Evolutionary conservation across 37 sponge, comb jelly and placozoan species (phyloP).

Genomic region (Axinella damicornis): DNA sequence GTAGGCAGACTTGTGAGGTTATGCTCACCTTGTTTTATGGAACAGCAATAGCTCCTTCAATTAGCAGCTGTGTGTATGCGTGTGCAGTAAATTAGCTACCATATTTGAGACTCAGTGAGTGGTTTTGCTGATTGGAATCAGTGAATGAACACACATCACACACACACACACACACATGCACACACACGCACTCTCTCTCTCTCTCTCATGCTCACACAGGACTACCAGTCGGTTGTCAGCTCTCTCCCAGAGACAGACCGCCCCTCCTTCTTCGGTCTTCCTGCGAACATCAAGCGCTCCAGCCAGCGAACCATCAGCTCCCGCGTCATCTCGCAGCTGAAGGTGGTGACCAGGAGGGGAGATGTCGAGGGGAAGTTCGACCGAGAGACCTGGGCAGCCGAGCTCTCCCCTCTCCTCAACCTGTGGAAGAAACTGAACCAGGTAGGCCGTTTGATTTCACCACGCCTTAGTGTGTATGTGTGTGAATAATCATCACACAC

Average conservation of each 20-base stretch:
- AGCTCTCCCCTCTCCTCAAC: conserved; percentile 81
- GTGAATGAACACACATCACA: too few relatives aligned
- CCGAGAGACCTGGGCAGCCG: conserved; percentile 78
- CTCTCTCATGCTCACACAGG: conserved; percentile 72
- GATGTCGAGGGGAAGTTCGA: conserved; percentile 78
- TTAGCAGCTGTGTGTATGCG: too few relatives aligned
- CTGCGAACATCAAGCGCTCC: conserved; percentile 89
- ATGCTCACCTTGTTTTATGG: too few relatives aligned
- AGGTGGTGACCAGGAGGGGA: conserved; percentile 78
- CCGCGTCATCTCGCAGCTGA: conserved; percentile 87
- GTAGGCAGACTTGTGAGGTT: too few relatives aligned
- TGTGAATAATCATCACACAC: too few relatives aligned
- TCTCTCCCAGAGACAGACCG: conserved; percentile 87
- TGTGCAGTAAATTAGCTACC: too few relatives aligned
- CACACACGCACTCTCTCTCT: too few relatives aligned
- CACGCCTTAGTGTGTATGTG: too few relatives aligned
- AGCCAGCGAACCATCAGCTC: conserved; percentile 74
- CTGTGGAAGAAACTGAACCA: conserved; percentile 98
- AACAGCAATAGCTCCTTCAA: too few relatives aligned
- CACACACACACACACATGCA: background rate
- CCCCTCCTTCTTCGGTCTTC: conserved; percentile 90
- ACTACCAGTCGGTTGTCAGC: conserved; percentile 76
- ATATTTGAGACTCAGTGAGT: too few relatives aligned
- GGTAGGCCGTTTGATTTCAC: conserved; percentile 39
- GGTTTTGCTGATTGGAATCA: too few relatives aligned